Percentiles rank a stretch among this genome's conserved stretches.
These are phyloP conservation scores for Eupelmus urozonus DNA, from an alignment of 2,888 invertebrate genomes.

Conservation along the genomic window DNA sequence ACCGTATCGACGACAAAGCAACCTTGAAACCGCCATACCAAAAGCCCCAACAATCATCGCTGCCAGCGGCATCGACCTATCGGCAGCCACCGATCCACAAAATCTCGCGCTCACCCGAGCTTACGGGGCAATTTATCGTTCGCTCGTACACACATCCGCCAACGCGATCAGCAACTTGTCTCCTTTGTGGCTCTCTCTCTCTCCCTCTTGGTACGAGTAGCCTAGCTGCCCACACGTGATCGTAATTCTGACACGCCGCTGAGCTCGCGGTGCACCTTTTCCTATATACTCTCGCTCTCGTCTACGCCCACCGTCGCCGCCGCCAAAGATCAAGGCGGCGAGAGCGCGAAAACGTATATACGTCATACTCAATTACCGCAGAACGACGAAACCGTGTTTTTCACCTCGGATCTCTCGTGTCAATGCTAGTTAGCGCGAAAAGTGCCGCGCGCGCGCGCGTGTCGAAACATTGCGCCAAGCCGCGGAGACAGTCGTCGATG, in stretches of 20 bases:
- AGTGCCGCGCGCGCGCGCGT: slow-evolving; percentile 16
- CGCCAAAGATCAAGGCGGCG: slow-evolving; percentile 64
- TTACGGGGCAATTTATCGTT: slow-evolving; percentile 36
- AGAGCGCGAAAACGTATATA: slow-evolving; percentile 57
- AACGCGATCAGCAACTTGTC: slow-evolving; percentile 52
- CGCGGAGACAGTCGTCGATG: neutral
- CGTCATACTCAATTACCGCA: slow-evolving; percentile 70
- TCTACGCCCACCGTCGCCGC: slow-evolving; percentile 63
- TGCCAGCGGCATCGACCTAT: slow-evolving; percentile 2
- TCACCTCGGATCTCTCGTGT: slow-evolving; percentile 35
- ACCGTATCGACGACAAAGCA: too few relatives aligned
- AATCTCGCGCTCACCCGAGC: too few relatives aligned
- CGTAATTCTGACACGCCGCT: slow-evolving; percentile 32
- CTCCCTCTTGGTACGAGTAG: neutral
- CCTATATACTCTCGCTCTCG: neutral
- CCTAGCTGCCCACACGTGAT: slow-evolving; percentile 32
- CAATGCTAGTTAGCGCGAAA: slow-evolving; percentile 60
- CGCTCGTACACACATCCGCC: slow-evolving; percentile 18
- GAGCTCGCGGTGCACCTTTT: neutral
- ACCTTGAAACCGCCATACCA: too few relatives aligned
- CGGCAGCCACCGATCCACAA: slow-evolving; percentile 34
- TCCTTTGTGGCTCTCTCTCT: neutral
- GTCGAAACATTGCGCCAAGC: slow-evolving; percentile 39
- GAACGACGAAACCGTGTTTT: slow-evolving; percentile 59
- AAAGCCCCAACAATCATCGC: slow-evolving; percentile 57